Percentiles rank a stretch among this genome's conserved stretches.
Conservation (phyloP, 2,113 vertebrate genomes). For the Megaleporinus macrocephalus region DNA sequence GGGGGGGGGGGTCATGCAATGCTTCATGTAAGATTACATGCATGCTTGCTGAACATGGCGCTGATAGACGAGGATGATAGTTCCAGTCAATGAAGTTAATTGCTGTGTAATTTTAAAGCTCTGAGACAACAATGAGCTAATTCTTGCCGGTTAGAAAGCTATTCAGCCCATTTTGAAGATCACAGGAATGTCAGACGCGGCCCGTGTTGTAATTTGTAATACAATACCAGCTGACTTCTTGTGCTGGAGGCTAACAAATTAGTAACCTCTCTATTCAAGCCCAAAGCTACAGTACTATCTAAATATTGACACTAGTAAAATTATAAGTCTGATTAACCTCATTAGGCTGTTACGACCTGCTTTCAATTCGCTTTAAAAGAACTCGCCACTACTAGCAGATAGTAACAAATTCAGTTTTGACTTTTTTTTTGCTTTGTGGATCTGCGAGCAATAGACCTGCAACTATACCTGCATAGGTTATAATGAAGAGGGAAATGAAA, state of each 20-base stretch:
- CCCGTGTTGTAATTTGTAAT: constrained; percentile 8
- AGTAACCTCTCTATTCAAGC: constrained; percentile 10
- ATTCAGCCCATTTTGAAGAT: constrained; percentile 10
- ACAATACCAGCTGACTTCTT: constrained; percentile 19
- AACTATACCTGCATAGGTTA: no score
- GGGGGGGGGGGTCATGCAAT: constrained; percentile 31
- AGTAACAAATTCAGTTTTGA: constrained; percentile 15
- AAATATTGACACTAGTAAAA: constrained; percentile 41
- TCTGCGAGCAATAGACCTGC: neutral
- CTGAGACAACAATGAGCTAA: constrained; percentile 18
- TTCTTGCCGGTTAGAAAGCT: constrained; percentile 10
- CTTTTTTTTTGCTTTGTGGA: neutral
- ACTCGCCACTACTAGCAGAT: constrained; percentile 14
- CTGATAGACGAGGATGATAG: constrained; percentile 29
- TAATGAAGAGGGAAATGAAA: no score
- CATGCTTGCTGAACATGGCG: constrained; percentile 48
- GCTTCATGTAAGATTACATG: constrained; percentile 43
- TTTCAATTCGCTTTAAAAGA: constrained; percentile 26
- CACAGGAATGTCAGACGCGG: constrained; percentile 20
- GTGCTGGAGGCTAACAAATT: constrained; percentile 10
- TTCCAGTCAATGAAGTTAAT: constrained; percentile 47
- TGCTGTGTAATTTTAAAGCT: constrained; percentile 45
- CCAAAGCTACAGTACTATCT: constrained; percentile 11
- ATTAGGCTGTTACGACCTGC: constrained; percentile 29
- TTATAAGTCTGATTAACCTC: constrained; percentile 31